A percentile compares a stretch with the other conserved stretches of the same genome.
These are phyloP conservation scores for Erythrolamprus reginae DNA, from an alignment of 2,113 vertebrate species.

Conservation along the genomic window DNA sequence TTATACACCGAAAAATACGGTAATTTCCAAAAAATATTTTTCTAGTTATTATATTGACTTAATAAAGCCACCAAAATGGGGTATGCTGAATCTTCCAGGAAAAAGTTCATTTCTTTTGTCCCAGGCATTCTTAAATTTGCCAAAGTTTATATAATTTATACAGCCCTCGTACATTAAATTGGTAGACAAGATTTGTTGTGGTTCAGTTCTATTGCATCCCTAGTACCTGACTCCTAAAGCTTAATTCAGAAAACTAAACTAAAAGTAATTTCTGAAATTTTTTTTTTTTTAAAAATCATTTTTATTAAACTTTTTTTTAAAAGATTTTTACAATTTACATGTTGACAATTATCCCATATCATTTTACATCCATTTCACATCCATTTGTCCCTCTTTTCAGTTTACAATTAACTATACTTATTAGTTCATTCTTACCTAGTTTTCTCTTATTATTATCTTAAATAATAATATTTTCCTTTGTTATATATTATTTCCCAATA, in stretches of 20 bases:
- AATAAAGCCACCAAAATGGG: not conserved
- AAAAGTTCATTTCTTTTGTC: not conserved
- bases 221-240: not conserved
- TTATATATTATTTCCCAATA: no score
- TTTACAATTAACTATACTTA: no score
- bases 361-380: no score
- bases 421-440: no score
- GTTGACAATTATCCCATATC: no score
- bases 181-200: not conserved
- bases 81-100: not conserved
- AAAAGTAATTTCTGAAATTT: not conserved
- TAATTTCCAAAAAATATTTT: not conserved
- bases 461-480: no score
- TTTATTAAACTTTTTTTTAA: no score
- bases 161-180: not conserved
- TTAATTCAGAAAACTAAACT: not conserved
- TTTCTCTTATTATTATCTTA: no score
- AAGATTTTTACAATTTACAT: no score
- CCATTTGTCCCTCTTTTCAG: no score
- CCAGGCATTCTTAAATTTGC: not conserved
- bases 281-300: no score
- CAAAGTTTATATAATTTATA: not conserved
- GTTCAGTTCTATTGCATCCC: not conserved
- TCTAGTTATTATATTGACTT: not conserved
- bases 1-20: no score